Conservation (phyloP, 2,888 invertebrate species). For the Busseola fusca region DNA sequence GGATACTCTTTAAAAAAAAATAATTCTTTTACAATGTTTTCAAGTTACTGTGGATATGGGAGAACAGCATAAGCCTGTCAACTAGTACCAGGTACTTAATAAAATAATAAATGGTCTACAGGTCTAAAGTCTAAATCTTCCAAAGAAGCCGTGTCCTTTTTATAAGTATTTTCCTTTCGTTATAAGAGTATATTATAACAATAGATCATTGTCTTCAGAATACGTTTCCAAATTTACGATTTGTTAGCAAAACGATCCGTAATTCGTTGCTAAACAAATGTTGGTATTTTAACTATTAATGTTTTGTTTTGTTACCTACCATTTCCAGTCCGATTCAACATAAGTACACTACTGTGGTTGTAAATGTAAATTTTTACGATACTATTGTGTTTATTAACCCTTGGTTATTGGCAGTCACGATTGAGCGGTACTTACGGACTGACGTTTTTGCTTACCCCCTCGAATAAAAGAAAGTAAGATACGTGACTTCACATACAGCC, state of each 20-base stretch:
- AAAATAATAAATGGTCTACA: too few species aligned
- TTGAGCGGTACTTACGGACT: slow-evolving; percentile 47
- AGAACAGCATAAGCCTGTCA: too few species aligned
- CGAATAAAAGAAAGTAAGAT: slow-evolving; percentile 52
- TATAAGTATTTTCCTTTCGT: too few species aligned
- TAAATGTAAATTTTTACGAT: slow-evolving; percentile 49
- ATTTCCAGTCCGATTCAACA: slow-evolving; percentile 28
- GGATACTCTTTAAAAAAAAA: too few species aligned
- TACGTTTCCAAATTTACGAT: background rate
- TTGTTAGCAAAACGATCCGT: background rate
- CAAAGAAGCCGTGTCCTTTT: too few species aligned
- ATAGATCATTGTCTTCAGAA: too few species aligned
- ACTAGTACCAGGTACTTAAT: too few species aligned
- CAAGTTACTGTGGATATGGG: too few species aligned
- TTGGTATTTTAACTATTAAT: slow-evolving; percentile 12
- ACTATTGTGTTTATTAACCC: slow-evolving; percentile 44
- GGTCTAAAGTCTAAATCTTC: too few species aligned
- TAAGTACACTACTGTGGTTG: slow-evolving; percentile 41
- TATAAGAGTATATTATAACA: too few species aligned
- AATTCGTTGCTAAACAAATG: background rate
- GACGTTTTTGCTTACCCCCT: slow-evolving; percentile 39
- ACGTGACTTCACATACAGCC: slow-evolving; percentile 52
- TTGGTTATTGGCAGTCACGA: slow-evolving; percentile 53
- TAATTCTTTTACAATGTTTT: too few species aligned
- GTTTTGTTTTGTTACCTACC: slow-evolving; percentile 7